A percentile compares a stretch with the other conserved stretches of the same genome.
Evolutionary conservation across 2,113 vertebrate genomes (phyloP).

Genomic region (Scopus umbretta): DNA sequence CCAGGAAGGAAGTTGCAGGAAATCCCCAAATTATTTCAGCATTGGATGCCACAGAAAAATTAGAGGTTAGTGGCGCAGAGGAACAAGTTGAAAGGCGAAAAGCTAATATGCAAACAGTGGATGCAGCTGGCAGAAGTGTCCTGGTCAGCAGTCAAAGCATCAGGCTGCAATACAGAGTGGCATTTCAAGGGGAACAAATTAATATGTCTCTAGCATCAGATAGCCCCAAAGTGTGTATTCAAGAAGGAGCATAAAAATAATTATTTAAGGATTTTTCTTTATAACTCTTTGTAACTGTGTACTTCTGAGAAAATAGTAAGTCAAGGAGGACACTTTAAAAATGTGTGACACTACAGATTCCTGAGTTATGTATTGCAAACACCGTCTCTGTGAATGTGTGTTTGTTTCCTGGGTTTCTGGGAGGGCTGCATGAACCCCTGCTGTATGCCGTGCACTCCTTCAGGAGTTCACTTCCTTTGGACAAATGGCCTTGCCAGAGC

Average conservation of each 20-base stretch:
- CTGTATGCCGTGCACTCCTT: accelerated
- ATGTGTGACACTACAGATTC: not conserved
- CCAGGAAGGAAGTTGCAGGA: not conserved
- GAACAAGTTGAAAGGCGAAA: not conserved
- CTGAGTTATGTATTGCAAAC: not conserved
- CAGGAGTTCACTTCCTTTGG: not conserved
- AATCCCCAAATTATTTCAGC: not conserved
- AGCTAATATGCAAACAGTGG: not conserved
- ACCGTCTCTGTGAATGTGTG: not conserved
- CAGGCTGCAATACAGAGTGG: not conserved
- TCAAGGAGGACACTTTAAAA: not conserved
- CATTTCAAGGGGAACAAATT: not conserved
- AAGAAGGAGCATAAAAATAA: not conserved
- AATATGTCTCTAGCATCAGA: not conserved
- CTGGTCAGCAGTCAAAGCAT: not conserved
- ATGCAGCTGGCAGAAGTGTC: not conserved
- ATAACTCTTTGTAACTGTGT: not conserved
- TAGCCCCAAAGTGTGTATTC: not conserved
- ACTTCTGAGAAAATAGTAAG: not conserved
- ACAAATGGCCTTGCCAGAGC: not conserved
- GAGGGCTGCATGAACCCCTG: not conserved
- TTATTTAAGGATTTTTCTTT: not conserved
- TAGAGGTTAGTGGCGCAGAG: not conserved
- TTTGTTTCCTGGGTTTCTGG: not conserved
- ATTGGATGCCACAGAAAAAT: not conserved